phyloP scores from a whole-genome alignment of 1,140 invertebrate genomes.

The Pseudomyrmex pallidus region DNA sequence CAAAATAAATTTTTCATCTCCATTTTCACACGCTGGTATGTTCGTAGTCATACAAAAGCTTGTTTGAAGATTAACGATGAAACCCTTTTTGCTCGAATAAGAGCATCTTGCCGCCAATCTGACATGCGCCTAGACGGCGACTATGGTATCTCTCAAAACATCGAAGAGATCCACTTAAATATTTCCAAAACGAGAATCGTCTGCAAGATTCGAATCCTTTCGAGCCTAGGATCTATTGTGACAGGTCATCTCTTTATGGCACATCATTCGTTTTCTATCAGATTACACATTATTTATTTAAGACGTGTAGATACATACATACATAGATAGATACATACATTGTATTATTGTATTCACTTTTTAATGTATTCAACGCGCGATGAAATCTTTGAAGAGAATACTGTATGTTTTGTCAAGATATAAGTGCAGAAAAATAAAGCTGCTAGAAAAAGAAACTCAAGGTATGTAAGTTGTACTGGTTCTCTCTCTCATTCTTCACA shows the following conservation, averaged over 20 bases:
- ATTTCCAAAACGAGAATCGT: slow-evolving; percentile 77
- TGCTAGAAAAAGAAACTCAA: not conserved
- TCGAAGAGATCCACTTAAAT: slow-evolving; percentile 81
- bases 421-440: not conserved
- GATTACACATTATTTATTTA: slow-evolving; percentile 78
- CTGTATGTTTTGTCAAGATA: not conserved
- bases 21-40: slow-evolving; percentile 24
- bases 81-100: slow-evolving; percentile 61
- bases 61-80: slow-evolving; percentile 65
- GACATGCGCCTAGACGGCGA: slow-evolving; percentile 5
- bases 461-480: slow-evolving; percentile 31
- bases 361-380: slow-evolving; percentile 61
- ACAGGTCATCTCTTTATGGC: slow-evolving; percentile 69
- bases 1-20: slow-evolving; percentile 12
- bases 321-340: too few species aligned
- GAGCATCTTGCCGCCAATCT: slow-evolving; percentile 54
- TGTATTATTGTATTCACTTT: slow-evolving; percentile 50
- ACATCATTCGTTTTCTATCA: slow-evolving; percentile 69
- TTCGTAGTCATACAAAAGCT: slow-evolving; percentile 34
- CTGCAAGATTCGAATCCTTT: slow-evolving; percentile 66
- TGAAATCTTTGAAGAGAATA: slow-evolving; percentile 34
- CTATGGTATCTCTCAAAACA: slow-evolving; percentile 79
- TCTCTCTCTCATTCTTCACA: not conserved
- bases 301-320: slow-evolving; percentile 44
- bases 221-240: slow-evolving; percentile 72